Conservation (phyloP, 1,140 invertebrate species). For the Battus philenor region DNA sequence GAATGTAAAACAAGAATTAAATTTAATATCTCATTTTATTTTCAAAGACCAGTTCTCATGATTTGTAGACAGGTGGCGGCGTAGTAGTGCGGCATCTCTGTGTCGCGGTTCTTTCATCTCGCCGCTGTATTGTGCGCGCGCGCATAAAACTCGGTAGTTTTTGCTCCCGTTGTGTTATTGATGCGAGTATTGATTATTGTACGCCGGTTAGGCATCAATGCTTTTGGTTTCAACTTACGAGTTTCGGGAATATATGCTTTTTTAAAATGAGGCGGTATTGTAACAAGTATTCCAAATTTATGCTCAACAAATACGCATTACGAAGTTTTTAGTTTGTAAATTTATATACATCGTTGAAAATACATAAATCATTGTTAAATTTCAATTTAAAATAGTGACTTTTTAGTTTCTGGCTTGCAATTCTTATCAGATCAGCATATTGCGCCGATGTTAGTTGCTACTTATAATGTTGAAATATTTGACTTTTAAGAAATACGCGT, state of each 20-base stretch:
- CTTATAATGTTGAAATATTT: too few relatives aligned
- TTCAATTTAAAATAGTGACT: too few relatives aligned
- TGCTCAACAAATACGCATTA: too few relatives aligned
- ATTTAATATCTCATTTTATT: constrained; percentile 35
- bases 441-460: too few relatives aligned
- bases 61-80: constrained; percentile 67
- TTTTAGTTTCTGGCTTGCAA: too few relatives aligned
- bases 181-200: constrained; percentile 46
- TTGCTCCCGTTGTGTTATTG: constrained; percentile 47
- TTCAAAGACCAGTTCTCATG: constrained; percentile 48
- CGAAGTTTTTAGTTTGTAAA: too few relatives aligned
- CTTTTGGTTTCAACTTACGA: constrained; percentile 26
- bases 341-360: too few relatives aligned
- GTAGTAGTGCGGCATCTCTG: constrained; percentile 43
- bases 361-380: too few relatives aligned
- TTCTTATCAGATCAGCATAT: too few relatives aligned
- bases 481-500: too few relatives aligned
- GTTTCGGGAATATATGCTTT: constrained; percentile 4
- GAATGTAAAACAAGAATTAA: too few relatives aligned
- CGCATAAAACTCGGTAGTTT: constrained; percentile 37
- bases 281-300: neutral
- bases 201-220: constrained; percentile 33
- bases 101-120: constrained; percentile 40
- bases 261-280: constrained; percentile 2
- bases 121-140: constrained; percentile 58